These are phyloP conservation scores for Channa argus DNA, from an alignment of 2,113 vertebrate genomes.

Conservation along the genomic window DNA sequence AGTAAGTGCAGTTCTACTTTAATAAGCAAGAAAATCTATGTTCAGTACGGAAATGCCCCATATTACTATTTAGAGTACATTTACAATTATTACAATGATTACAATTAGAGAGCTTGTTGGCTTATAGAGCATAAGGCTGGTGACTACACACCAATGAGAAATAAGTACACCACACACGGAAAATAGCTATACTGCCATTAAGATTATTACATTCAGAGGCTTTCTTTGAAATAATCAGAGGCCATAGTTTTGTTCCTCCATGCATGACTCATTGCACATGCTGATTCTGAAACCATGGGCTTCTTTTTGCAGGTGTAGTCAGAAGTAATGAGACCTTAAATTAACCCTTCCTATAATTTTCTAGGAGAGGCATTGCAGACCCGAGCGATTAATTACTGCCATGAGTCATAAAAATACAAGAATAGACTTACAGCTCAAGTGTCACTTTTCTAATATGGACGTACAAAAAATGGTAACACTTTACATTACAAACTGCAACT, in stretches of 20 bases:
- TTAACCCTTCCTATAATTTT: slow-evolving; percentile 55
- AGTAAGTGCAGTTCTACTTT: slow-evolving; percentile 26
- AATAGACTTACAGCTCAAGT: neutral
- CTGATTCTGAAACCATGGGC: slow-evolving; percentile 29
- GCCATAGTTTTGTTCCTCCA: slow-evolving; percentile 4
- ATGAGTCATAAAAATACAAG: slow-evolving; percentile 23
- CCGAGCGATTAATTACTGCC: slow-evolving; percentile 32
- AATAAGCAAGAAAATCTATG: neutral
- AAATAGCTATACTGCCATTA: neutral
- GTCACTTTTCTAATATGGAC: slow-evolving; percentile 11
- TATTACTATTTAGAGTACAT: too few relatives aligned
- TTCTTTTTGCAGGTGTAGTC: slow-evolving; percentile 30
- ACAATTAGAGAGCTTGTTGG: too few relatives aligned
- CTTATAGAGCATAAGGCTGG: too few relatives aligned
- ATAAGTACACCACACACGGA: neutral
- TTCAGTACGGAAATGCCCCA: too few relatives aligned
- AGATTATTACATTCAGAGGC: slow-evolving; percentile 8
- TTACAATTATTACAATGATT: too few relatives aligned
- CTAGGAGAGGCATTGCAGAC: neutral
- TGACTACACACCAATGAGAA: neutral
- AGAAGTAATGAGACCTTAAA: slow-evolving; percentile 49
- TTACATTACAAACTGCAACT: too few relatives aligned
- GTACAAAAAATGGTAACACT: too few relatives aligned
- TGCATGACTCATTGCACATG: slow-evolving; percentile 18
- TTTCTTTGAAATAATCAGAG: slow-evolving; percentile 22